These are phyloP conservation scores for Cyclopterus lumpus DNA, from an alignment of 2,797 vertebrate genomes.

Conservation along the genomic window DNA sequence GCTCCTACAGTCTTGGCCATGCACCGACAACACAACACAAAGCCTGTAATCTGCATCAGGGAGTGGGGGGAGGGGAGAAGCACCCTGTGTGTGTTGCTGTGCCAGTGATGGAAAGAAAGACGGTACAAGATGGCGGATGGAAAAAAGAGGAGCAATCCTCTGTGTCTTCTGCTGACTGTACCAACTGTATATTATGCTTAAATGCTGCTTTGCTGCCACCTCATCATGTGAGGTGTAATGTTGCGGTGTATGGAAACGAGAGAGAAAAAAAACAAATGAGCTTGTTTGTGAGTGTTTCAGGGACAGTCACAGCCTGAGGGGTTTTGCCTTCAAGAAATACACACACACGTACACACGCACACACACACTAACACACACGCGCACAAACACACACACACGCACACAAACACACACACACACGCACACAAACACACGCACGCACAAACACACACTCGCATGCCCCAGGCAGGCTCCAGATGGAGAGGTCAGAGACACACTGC, in stretches of 20 bases:
- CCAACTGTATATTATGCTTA: slow-evolving; percentile 54
- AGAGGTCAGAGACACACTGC: slow-evolving; percentile 81
- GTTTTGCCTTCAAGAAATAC: slow-evolving; percentile 74
- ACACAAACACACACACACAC: slow-evolving; percentile 38
- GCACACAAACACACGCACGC: slow-evolving; percentile 37
- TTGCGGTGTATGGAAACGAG: slow-evolving; percentile 9
- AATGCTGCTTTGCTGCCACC: slow-evolving; percentile 33
- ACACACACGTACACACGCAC: slow-evolving; percentile 34
- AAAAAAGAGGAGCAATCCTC: slow-evolving; percentile 66
- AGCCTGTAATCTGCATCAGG: slow-evolving; percentile 83
- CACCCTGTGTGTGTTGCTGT: slow-evolving; percentile 69
- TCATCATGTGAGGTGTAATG: slow-evolving; percentile 38
- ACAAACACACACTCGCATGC: slow-evolving; percentile 13
- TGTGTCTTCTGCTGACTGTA: slow-evolving; percentile 64
- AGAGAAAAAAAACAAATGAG: slow-evolving; percentile 45
- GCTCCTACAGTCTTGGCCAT: slow-evolving; percentile 77
- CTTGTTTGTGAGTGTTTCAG: slow-evolving; percentile 76
- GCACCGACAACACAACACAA: slow-evolving; percentile 81
- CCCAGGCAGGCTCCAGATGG: slow-evolving; percentile 70
- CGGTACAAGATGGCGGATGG: slow-evolving; percentile 76
- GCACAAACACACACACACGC: slow-evolving; percentile 37
- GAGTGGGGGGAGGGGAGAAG: slow-evolving; percentile 70
- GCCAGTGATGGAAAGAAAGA: slow-evolving; percentile 74
- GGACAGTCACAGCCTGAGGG: slow-evolving; percentile 75
- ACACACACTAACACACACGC: slow-evolving; percentile 53